phyloP scores from a whole-genome alignment of 2,113 vertebrate species.

The Steatornis caripensis region DNA sequence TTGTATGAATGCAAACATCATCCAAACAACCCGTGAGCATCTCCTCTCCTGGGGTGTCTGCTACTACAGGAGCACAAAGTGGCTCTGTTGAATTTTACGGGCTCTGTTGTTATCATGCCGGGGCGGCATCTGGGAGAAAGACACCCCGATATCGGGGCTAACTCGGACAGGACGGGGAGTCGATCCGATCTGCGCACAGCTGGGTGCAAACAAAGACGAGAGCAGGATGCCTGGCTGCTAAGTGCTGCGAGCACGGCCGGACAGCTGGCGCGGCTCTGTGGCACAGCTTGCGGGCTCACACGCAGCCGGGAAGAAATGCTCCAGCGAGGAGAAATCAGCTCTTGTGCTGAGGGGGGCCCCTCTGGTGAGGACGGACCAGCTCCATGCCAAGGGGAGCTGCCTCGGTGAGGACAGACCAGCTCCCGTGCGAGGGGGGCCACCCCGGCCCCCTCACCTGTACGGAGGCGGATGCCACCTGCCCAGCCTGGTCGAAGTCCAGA shows the following conservation, averaged over 20 bases:
- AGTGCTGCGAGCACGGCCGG: fast-evolving
- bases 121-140: fast-evolving
- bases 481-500: constrained; percentile 94
- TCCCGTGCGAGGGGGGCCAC: not conserved
- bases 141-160: not conserved
- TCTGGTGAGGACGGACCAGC: fast-evolving
- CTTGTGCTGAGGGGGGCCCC: not conserved
- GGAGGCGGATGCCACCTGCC: constrained; percentile 94
- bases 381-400: not conserved
- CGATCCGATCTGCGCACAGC: too few relatives aligned
- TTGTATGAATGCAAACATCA: not conserved
- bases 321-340: not conserved
- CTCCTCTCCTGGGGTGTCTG: not conserved
- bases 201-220: not conserved
- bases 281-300: not conserved
- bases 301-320: fast-evolving
- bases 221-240: not conserved
- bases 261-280: fast-evolving
- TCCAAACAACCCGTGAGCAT: not conserved
- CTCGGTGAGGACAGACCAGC: fast-evolving
- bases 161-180: not conserved
- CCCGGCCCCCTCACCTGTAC: constrained; percentile 82
- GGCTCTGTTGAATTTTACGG: not conserved
- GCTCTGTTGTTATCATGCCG: not conserved
- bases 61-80: fast-evolving